Evolutionary conservation across 2,113 vertebrate genomes (phyloP).

Genomic region (Trematomus loennbergii): DNA sequence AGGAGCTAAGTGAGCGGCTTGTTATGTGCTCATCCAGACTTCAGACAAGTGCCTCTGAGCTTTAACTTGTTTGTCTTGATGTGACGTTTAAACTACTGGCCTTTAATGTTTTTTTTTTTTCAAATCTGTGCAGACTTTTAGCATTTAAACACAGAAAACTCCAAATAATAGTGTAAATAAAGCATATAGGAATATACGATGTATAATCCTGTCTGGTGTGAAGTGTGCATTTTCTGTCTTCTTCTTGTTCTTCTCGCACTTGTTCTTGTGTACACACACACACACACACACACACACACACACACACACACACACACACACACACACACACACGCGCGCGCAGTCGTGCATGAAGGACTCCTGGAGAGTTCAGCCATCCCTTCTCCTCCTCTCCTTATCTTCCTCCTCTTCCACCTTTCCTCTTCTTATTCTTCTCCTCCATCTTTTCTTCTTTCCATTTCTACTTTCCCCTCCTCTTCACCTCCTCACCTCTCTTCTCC

Average conservation of each 20-base stretch:
- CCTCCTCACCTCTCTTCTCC: not conserved
- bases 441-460: not conserved
- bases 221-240: not conserved
- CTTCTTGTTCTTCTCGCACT: not conserved
- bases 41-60: no score
- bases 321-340: not conserved
- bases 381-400: not conserved
- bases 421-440: not conserved
- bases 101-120: no score
- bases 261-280: not conserved
- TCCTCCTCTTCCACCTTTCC: not conserved
- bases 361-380: constrained; percentile 12
- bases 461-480: not conserved
- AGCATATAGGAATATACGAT: no score
- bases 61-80: no score
- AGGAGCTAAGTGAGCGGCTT: no score
- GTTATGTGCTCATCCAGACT: no score
- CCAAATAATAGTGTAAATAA: no score
- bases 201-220: no score
- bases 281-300: not conserved
- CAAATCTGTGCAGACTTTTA: no score
- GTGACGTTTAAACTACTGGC: no score
- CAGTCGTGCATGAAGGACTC: constrained; percentile 18
- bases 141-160: no score
- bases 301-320: no score